Conservation (phyloP, 2,797 vertebrate species). For the Rhodeus uyekii region DNA sequence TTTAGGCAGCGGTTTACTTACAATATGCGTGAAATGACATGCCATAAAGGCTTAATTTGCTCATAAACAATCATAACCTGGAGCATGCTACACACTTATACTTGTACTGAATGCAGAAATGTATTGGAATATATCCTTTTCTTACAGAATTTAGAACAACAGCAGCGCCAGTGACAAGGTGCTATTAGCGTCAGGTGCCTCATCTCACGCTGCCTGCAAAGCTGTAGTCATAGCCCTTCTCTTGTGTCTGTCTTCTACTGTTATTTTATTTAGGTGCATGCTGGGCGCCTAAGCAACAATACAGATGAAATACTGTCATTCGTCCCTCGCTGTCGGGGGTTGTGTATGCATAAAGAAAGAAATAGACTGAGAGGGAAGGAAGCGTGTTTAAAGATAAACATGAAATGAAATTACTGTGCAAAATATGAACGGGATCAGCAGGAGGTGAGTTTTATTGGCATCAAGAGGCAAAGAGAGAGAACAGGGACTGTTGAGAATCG, state of each 20-base stretch:
- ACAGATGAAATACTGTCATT: neutral
- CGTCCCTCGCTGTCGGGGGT: neutral
- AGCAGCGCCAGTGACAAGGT: neutral
- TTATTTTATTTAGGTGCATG: slow-evolving; percentile 27
- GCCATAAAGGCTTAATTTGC: slow-evolving; percentile 15
- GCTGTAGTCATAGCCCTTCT: neutral
- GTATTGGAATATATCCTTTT: neutral
- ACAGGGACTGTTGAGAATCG: neutral
- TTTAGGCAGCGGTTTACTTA: slow-evolving; percentile 26
- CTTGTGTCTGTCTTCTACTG: neutral
- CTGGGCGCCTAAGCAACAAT: slow-evolving; percentile 10
- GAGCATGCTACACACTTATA: slow-evolving; percentile 17
- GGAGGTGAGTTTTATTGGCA: slow-evolving; percentile 7
- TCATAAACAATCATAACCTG: slow-evolving; percentile 20
- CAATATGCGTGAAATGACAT: slow-evolving; percentile 28
- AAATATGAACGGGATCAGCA: neutral
- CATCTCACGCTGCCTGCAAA: neutral
- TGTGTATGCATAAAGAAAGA: neutral
- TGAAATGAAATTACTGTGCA: slow-evolving; percentile 8
- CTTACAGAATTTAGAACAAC: neutral
- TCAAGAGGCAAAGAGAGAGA: neutral
- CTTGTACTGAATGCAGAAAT: neutral
- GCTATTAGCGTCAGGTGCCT: slow-evolving; percentile 26
- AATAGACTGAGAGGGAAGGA: neutral
- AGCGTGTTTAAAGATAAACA: slow-evolving; percentile 2